Conservation (phyloP, 2,797 vertebrate species). For the Halcyon badia region DNA sequence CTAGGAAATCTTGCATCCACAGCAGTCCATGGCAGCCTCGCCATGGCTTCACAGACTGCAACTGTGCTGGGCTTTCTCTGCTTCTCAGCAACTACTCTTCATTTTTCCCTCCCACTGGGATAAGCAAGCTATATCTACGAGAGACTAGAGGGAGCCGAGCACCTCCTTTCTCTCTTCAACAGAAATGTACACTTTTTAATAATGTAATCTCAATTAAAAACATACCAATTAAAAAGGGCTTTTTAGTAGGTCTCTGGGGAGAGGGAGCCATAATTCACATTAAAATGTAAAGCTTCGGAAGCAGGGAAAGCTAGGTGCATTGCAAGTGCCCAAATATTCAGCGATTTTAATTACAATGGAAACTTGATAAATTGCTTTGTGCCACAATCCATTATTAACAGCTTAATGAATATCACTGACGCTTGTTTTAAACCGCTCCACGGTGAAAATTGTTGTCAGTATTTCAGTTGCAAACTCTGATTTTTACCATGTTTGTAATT, state of each 20-base stretch:
- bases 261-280: constrained; percentile 57
- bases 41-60: neutral
- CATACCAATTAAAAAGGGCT: constrained; percentile 66
- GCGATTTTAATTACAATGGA: constrained; percentile 75
- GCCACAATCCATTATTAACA: constrained; percentile 69
- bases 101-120: neutral
- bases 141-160: neutral
- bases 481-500: neutral
- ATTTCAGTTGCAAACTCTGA: neutral
- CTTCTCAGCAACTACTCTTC: neutral
- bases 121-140: constrained; percentile 18
- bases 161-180: constrained; percentile 30
- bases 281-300: constrained; percentile 66
- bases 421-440: constrained; percentile 28
- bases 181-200: constrained; percentile 63
- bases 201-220: constrained; percentile 72
- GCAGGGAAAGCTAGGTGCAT: constrained; percentile 63
- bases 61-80: neutral
- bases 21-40: neutral
- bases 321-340: constrained; percentile 66
- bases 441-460: neutral
- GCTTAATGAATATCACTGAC: constrained; percentile 70
- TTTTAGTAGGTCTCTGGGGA: constrained; percentile 63
- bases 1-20: neutral
- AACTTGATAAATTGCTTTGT: constrained; percentile 75